Conservation (phyloP, 2,888 invertebrate species). For the Holacanthella duospinosa region DNA sequence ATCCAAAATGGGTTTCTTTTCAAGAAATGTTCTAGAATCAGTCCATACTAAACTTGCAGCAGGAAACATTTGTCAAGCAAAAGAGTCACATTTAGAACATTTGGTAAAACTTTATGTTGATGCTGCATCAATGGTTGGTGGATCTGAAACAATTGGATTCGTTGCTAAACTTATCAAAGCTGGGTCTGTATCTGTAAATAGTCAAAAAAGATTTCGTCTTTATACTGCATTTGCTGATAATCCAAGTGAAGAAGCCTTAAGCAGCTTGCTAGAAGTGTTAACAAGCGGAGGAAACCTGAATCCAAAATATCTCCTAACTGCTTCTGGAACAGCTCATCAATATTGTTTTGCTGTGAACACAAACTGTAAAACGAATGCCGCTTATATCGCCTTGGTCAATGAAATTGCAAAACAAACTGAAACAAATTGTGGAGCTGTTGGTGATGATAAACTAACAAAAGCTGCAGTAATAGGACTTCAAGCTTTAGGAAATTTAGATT, state of each 20-base stretch:
- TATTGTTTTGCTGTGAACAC: conserved; percentile 15
- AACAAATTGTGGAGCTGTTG: not conserved
- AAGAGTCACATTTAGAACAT: not conserved
- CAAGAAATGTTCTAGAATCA: not conserved
- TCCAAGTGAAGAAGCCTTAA: conserved; percentile 23
- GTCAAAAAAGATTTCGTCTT: conserved; percentile 20
- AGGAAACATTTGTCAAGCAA: conserved; percentile 41
- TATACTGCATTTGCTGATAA: conserved; percentile 25
- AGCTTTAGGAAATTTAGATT: conserved; percentile 26
- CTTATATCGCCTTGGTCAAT: conserved; percentile 16
- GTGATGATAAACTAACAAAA: conserved; percentile 3
- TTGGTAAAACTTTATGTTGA: conserved; percentile 55
- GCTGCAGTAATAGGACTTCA: conserved; percentile 16
- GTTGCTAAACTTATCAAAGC: conserved; percentile 55
- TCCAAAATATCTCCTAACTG: conserved; percentile 18
- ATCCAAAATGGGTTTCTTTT: not conserved
- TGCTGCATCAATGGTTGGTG: conserved; percentile 67
- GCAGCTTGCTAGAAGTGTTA: not conserved
- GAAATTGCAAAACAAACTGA: conserved; percentile 13
- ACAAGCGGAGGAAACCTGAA: conserved; percentile 16
- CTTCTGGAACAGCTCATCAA: conserved; percentile 23
- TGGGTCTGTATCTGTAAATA: conserved; percentile 18
- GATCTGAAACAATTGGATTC: conserved; percentile 63
- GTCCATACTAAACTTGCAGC: not conserved
- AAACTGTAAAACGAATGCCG: conserved; percentile 9